These are phyloP conservation scores for Glyphotaelius pellucidus DNA, from an alignment of 2,888 invertebrate species.

Conservation along the genomic window DNA sequence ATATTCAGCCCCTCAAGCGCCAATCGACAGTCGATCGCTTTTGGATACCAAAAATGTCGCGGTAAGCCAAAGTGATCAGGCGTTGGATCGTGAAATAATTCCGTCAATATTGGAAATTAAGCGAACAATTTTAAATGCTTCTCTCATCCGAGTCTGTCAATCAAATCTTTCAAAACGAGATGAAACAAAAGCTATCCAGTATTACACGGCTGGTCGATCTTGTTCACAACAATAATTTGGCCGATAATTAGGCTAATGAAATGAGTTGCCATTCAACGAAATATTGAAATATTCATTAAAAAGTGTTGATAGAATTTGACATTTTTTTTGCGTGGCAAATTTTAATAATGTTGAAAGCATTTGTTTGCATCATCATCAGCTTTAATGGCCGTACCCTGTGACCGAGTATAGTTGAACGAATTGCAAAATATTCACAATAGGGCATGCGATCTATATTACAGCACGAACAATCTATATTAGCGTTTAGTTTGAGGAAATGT, in stretches of 20 bases:
- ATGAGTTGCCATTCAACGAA: not conserved
- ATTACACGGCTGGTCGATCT: not conserved
- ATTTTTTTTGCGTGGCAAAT: not conserved
- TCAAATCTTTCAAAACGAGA: not conserved
- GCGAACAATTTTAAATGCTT: not conserved
- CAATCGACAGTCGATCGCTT: not conserved
- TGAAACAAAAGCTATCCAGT: not conserved
- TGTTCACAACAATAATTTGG: not conserved
- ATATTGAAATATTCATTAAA: not conserved
- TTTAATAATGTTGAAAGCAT: not conserved
- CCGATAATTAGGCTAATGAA: not conserved
- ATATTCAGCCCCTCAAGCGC: not conserved
- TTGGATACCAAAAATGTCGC: not conserved
- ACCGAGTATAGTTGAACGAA: not conserved
- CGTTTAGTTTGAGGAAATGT: not conserved
- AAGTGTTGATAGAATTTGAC: not conserved
- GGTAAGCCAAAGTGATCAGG: not conserved
- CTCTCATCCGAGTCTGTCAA: not conserved
- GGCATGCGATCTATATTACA: not conserved
- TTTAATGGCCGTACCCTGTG: not conserved
- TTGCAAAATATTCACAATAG: not conserved
- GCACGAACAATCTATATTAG: not conserved
- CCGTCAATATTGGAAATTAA: not conserved
- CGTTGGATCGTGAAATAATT: not conserved
- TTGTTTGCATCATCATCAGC: not conserved